Conservation (phyloP, 2,888 invertebrate species). For the Dasypogon diadema region DNA sequence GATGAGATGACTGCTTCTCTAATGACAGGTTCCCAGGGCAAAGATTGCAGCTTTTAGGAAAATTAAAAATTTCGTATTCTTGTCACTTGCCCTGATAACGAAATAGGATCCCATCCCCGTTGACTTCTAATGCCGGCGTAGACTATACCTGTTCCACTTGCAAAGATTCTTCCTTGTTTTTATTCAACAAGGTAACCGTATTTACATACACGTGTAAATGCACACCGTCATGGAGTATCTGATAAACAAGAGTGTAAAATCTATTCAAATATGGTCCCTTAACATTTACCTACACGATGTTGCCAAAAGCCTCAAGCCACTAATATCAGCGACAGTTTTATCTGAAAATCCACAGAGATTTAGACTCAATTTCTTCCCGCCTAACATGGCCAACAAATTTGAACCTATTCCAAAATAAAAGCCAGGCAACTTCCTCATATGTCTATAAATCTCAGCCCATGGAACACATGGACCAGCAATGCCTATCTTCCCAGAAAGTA, state of each 20-base stretch:
- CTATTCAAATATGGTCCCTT: neutral
- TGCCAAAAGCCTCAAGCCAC: neutral
- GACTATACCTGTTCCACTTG: neutral
- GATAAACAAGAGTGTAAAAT: neutral
- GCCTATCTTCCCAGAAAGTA: neutral
- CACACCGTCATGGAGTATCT: neutral
- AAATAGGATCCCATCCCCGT: neutral
- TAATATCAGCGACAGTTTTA: slow-evolving; percentile 38
- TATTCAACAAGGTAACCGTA: neutral
- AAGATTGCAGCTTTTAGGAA: slow-evolving; percentile 37
- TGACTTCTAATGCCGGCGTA: slow-evolving; percentile 26
- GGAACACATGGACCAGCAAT: neutral
- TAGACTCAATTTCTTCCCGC: slow-evolving; percentile 31
- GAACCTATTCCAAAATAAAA: slow-evolving; percentile 26
- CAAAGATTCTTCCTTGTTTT: neutral
- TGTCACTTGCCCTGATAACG: slow-evolving; percentile 29
- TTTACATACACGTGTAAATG: neutral
- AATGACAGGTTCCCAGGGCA: neutral
- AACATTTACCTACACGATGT: neutral
- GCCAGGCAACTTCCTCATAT: slow-evolving; percentile 18
- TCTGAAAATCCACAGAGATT: slow-evolving; percentile 39
- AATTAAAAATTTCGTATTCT: slow-evolving; percentile 46
- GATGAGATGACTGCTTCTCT: neutral
- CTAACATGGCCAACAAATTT: slow-evolving; percentile 7
- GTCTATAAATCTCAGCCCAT: slow-evolving; percentile 35